Conservation (phyloP, 2,113 vertebrate genomes). For the Ahaetulla prasina region DNA sequence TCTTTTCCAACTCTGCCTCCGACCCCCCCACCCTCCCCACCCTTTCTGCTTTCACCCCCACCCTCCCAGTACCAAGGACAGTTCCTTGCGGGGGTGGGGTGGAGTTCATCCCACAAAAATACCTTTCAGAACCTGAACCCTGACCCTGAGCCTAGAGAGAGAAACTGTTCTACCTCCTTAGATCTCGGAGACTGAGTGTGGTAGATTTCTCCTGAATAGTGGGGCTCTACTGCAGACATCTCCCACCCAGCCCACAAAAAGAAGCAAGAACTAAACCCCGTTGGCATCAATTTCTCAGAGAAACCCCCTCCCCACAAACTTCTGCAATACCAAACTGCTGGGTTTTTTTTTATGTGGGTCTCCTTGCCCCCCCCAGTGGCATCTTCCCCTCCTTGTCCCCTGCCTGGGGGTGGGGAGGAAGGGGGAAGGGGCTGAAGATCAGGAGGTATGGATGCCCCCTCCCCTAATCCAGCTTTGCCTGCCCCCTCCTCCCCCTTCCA, state of each 20-base stretch:
- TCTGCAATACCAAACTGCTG: neutral
- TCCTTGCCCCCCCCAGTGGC: neutral
- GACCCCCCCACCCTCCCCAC: too few relatives aligned
- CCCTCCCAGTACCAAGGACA: neutral
- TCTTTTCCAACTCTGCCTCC: neutral
- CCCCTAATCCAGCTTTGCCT: conserved; percentile 14
- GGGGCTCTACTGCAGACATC: neutral
- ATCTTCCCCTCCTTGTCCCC: too few relatives aligned
- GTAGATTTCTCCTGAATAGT: neutral
- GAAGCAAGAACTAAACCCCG: neutral
- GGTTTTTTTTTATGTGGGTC: neutral
- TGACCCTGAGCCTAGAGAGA: too few relatives aligned
- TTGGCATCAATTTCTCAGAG: neutral
- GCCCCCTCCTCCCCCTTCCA: conserved; percentile 35
- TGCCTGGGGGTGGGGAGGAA: neutral
- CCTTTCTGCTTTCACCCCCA: too few relatives aligned
- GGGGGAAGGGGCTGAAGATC: neutral
- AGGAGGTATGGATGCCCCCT: conserved; percentile 32
- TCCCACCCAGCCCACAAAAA: neutral
- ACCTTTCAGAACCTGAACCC: too few relatives aligned
- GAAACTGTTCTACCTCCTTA: neutral
- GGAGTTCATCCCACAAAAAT: too few relatives aligned
- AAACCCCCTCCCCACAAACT: neutral
- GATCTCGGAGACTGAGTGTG: neutral
- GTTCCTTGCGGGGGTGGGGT: neutral